Evolutionary conservation across 2,888 invertebrate species (phyloP).

Genomic region (Agonopterix arenella): DNA sequence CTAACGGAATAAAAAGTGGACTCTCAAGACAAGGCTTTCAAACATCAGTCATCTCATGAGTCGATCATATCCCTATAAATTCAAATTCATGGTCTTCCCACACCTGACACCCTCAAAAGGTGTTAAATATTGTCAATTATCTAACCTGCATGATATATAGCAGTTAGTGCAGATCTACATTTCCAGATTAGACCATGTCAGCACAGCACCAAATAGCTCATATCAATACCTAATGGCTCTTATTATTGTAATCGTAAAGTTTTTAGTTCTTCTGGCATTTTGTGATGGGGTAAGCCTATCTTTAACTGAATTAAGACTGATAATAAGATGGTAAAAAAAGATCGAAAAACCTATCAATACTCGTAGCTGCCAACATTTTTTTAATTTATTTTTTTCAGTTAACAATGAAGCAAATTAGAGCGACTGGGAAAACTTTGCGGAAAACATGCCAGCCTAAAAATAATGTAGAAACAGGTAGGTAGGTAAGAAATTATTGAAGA

Average conservation of each 20-base stretch:
- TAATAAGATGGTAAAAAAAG: no score
- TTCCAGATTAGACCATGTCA: constrained; percentile 31
- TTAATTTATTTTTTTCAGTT: constrained; percentile 40
- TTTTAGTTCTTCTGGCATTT: constrained; percentile 33
- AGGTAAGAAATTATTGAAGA: constrained; percentile 5
- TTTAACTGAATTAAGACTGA: no score
- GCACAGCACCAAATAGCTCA: constrained; percentile 6
- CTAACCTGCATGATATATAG: constrained; percentile 28
- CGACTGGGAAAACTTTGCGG: constrained; percentile 78
- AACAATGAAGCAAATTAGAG: constrained; percentile 79
- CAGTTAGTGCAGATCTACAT: constrained; percentile 24
- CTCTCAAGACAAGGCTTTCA: not conserved
- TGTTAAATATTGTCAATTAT: constrained; percentile 10
- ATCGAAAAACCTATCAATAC: no score
- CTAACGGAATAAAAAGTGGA: no score
- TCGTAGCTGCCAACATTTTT: constrained; percentile 4
- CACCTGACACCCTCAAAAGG: constrained; percentile 5
- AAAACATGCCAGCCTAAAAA: constrained; percentile 81
- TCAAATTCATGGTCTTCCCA: constrained; percentile 10
- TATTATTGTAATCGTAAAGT: constrained; percentile 30
- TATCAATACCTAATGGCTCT: constrained; percentile 22
- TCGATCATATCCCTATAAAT: not conserved
- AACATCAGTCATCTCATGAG: not conserved
- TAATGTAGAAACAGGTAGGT: constrained; percentile 75
- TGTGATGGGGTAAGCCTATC: constrained; percentile 14